These are phyloP conservation scores for Drosophila planitibia DNA, from an alignment of 2,888 invertebrate species.

Conservation along the genomic window DNA sequence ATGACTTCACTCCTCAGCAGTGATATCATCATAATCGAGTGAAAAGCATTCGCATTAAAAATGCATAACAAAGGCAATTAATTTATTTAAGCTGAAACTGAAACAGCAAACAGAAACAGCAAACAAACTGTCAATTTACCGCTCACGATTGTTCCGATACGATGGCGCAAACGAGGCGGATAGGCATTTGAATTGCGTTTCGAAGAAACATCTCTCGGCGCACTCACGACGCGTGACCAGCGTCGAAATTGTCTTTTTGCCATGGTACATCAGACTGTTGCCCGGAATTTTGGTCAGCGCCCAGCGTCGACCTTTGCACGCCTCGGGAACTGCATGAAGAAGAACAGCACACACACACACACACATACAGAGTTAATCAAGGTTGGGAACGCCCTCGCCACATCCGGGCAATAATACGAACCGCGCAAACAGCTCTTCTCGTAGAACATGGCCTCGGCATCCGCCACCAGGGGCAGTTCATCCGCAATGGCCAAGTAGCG, in stretches of 20 bases:
- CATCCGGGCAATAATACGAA: constrained; percentile 45
- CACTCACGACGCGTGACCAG: constrained; percentile 89
- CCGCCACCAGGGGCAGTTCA: constrained; percentile 79
- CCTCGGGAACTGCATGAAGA: constrained; percentile 85
- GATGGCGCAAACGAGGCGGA: constrained; percentile 87
- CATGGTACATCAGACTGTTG: constrained; percentile 90
- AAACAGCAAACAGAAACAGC: constrained; percentile 18
- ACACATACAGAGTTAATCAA: constrained; percentile 10
- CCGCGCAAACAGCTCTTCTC: constrained; percentile 84
- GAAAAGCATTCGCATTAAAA: constrained; percentile 60
- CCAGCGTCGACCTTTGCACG: constrained; percentile 89
- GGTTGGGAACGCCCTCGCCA: constrained; percentile 23
- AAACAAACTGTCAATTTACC: constrained; percentile 78
- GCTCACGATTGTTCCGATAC: constrained; percentile 84
- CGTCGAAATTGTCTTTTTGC: constrained; percentile 87
- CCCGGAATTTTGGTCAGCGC: constrained; percentile 91
- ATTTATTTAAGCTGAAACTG: constrained; percentile 28
- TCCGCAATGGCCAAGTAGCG: constrained; percentile 74
- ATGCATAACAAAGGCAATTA: constrained; percentile 70
- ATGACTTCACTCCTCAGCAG: constrained; percentile 56
- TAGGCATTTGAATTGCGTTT: constrained; percentile 86
- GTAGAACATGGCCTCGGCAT: constrained; percentile 84
- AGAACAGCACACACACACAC: background rate
- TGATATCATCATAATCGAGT: constrained; percentile 66
- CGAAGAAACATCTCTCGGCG: constrained; percentile 88